These are phyloP conservation scores for Knipowitschia caucasica DNA, from an alignment of 2,797 vertebrate species.

Conservation along the genomic window DNA sequence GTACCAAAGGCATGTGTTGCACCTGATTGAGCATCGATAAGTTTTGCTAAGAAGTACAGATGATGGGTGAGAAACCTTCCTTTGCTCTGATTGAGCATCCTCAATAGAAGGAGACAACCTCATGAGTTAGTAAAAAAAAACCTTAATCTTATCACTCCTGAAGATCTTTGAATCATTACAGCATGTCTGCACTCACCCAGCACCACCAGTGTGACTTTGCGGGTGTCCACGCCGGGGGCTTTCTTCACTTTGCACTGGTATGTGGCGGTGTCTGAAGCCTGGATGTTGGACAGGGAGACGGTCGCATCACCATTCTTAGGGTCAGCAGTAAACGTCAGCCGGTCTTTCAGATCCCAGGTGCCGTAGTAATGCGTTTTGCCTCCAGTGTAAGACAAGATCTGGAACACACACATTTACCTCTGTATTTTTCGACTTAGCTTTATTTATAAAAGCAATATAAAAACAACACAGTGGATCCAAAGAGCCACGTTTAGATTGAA, in stretches of 20 bases:
- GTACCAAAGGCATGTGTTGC: conserved; percentile 33
- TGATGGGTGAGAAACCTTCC: too few species aligned
- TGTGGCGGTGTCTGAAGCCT: conserved; percentile 77
- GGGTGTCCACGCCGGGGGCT: conserved; percentile 79
- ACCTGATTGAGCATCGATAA: too few species aligned
- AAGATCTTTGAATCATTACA: too few species aligned
- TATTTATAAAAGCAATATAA: too few species aligned
- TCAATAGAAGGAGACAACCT: too few species aligned
- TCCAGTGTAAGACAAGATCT: conserved; percentile 85
- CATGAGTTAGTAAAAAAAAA: too few species aligned
- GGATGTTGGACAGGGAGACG: conserved; percentile 72
- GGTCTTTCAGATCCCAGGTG: conserved; percentile 64
- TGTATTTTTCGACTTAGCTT: too few species aligned
- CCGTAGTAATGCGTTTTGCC: conserved; percentile 68
- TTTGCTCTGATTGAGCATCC: too few species aligned
- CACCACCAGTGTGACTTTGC: conserved; percentile 83
- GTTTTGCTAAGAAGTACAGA: too few species aligned
- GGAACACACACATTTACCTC: conserved; percentile 43
- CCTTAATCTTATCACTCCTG: too few species aligned
- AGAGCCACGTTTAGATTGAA: too few species aligned
- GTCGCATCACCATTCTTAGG: conserved; percentile 84
- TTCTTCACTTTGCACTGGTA: conserved; percentile 94
- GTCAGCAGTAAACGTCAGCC: conserved; percentile 72
- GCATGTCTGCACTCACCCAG: conserved; percentile 78
- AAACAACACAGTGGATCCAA: too few species aligned